phyloP scores from a whole-genome alignment of 2,113 vertebrate species.

The Melanocharis versteri region DNA sequence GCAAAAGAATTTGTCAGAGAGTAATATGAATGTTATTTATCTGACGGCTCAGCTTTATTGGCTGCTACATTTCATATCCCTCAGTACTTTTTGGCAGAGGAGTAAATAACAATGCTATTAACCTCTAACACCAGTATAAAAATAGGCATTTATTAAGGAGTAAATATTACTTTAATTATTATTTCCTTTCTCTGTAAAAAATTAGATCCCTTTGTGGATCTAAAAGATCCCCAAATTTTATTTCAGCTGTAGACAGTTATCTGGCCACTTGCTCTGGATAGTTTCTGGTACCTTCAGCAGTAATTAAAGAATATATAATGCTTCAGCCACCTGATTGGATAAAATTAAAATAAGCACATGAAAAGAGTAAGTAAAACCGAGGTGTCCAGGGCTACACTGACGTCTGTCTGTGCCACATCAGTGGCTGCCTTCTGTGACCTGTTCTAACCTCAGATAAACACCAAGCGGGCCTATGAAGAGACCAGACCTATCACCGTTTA shows the following conservation, averaged over 20 bases:
- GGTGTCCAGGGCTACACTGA: neutral
- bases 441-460: neutral
- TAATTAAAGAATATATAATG: neutral
- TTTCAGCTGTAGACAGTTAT: slow-evolving; percentile 22
- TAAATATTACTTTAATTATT: slow-evolving; percentile 80
- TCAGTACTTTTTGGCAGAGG: slow-evolving; percentile 76
- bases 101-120: slow-evolving; percentile 82
- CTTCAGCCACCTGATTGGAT: neutral
- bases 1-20: slow-evolving; percentile 80
- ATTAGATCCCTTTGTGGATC: slow-evolving; percentile 43
- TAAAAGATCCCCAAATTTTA: slow-evolving; percentile 52
- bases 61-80: slow-evolving; percentile 77
- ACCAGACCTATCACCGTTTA: neutral
- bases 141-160: slow-evolving; percentile 79
- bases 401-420: neutral
- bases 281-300: neutral
- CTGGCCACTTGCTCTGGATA: neutral
- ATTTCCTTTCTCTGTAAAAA: slow-evolving; percentile 74
- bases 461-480: neutral
- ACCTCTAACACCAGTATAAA: slow-evolving; percentile 77
- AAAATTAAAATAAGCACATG: neutral
- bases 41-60: slow-evolving; percentile 79
- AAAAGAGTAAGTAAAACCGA: slow-evolving; percentile 1
- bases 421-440: neutral
- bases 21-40: slow-evolving; percentile 81